Conservation (phyloP, 1,140 invertebrate species). For the Mercenaria mercenaria region DNA sequence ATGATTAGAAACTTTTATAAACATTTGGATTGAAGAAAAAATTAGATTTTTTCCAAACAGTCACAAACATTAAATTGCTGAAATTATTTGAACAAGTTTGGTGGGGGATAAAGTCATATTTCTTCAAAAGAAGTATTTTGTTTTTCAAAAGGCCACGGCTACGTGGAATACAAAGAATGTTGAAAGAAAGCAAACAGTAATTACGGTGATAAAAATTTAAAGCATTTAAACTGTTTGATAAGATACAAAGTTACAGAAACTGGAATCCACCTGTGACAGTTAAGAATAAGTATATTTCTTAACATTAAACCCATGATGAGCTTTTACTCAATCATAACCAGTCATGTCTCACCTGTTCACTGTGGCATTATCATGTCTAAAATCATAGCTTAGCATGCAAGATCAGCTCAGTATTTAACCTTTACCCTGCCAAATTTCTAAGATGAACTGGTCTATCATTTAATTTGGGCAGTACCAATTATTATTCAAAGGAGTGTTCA, state of each 20-base stretch:
- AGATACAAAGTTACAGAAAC: neutral
- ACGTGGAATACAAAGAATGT: conserved; percentile 7
- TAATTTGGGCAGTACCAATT: no score
- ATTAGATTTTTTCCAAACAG: neutral
- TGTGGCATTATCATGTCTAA: no score
- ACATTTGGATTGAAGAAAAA: neutral
- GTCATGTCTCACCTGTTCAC: no score
- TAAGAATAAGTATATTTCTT: no score
- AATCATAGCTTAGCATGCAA: no score
- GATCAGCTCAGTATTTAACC: no score
- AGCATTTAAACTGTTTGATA: conserved; percentile 17
- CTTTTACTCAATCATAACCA: no score
- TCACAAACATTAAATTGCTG: neutral
- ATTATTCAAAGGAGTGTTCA: no score
- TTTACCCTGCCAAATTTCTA: no score
- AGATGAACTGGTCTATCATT: no score
- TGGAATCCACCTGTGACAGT: no score
- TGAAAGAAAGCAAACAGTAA: conserved; percentile 5
- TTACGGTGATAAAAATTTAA: conserved; percentile 9
- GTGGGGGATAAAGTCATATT: conserved; percentile 3
- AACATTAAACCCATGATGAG: no score
- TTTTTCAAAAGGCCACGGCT: conserved; percentile 2
- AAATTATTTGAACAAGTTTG: conserved; percentile 29
- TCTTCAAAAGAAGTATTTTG: conserved; percentile 17
- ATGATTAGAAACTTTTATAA: conserved; percentile 17